Percentiles rank a stretch among this genome's conserved stretches.
Evolutionary conservation across 1,140 invertebrate species (phyloP).

Genomic region (Wasmannia auropunctata): DNA sequence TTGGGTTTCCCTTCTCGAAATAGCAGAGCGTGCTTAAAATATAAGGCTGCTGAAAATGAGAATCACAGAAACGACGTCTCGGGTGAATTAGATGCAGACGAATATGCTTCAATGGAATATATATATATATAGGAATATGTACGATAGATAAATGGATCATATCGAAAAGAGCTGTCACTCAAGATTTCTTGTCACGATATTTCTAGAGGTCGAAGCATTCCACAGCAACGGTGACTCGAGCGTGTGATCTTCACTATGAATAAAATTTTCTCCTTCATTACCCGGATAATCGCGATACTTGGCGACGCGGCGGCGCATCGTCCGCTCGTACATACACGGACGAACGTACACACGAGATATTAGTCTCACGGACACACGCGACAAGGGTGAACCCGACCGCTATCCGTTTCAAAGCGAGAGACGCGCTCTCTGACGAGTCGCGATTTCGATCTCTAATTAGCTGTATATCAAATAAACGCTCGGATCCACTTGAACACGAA

Average conservation of each 20-base stretch:
- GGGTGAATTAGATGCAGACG: background rate
- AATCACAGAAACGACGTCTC: background rate
- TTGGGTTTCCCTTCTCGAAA: background rate
- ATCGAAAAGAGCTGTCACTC: background rate
- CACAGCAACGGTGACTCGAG: background rate
- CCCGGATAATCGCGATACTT: background rate
- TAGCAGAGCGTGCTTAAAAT: background rate
- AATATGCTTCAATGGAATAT: background rate
- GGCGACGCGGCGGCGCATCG: background rate
- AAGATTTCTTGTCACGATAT: background rate
- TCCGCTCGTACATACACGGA: background rate
- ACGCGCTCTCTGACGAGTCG: conserved; percentile 46
- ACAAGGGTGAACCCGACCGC: background rate
- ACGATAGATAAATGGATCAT: background rate
- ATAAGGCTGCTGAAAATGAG: background rate
- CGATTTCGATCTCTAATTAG: conserved; percentile 85
- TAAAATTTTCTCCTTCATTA: conserved; percentile 11
- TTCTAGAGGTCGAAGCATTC: background rate
- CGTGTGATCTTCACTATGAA: background rate
- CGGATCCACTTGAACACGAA: conserved; percentile 36
- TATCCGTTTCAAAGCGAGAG: conserved; percentile 37
- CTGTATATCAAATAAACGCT: conserved; percentile 81
- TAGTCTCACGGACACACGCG: background rate
- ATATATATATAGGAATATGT: background rate
- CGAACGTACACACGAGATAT: background rate